Percentiles rank a stretch among this genome's conserved stretches.
Conservation (phyloP, 2,888 invertebrate species). For the Dicyrtomina minuta region DNA sequence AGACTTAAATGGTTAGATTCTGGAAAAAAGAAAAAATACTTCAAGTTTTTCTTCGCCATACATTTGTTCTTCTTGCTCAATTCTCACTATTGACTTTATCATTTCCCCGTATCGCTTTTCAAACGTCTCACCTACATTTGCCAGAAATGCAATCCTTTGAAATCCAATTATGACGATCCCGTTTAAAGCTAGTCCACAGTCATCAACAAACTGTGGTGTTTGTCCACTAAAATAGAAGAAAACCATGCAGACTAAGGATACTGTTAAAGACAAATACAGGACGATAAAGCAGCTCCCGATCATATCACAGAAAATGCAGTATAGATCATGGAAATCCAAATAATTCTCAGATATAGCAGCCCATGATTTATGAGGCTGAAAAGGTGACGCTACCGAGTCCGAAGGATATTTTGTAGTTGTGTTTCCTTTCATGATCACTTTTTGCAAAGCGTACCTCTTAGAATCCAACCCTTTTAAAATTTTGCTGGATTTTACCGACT, state of each 20-base stretch:
- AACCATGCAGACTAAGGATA: conserved; percentile 27
- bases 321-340: conserved; percentile 27
- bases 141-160: conserved; percentile 16
- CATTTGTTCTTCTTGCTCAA: conserved; percentile 3
- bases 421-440: too few species aligned
- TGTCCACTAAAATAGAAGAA: neutral
- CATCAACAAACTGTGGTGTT: neutral
- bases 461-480: too few species aligned
- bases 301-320: conserved; percentile 4
- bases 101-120: conserved; percentile 14
- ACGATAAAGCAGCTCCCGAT: conserved; percentile 17
- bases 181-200: neutral
- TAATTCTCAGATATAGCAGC: conserved; percentile 23
- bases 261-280: conserved; percentile 2
- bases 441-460: too few species aligned
- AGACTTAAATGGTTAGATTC: neutral
- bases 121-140: conserved; percentile 29
- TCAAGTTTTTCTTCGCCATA: conserved; percentile 14
- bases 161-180: conserved; percentile 13
- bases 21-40: neutral
- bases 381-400: too few species aligned
- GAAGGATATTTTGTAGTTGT: too few species aligned
- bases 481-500: too few species aligned
- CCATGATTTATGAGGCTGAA: conserved; percentile 31
- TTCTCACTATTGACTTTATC: neutral